phyloP scores from a whole-genome alignment of 2,888 invertebrate species.

The Mimas tiliae region DNA sequence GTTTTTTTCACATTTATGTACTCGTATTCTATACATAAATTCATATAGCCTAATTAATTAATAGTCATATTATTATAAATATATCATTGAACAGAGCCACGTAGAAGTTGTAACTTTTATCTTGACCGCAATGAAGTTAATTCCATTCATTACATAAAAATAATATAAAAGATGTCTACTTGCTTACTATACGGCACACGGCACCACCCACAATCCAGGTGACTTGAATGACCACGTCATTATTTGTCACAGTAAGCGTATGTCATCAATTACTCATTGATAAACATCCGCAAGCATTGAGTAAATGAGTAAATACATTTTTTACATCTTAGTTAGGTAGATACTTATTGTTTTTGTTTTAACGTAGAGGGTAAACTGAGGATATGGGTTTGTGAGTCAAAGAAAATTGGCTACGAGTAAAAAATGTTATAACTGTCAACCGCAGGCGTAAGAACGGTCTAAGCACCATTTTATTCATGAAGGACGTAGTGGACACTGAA shows the following conservation, averaged over 20 bases:
- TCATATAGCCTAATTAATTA: no score
- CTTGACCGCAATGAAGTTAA: no score
- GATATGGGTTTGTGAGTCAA: background rate
- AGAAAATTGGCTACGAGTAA: no score
- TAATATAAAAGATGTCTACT: background rate
- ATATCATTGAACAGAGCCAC: no score
- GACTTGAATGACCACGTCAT: constrained; percentile 1
- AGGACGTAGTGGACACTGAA: no score
- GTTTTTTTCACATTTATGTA: no score
- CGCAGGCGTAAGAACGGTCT: no score
- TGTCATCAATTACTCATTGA: constrained; percentile 19
- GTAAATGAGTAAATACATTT: background rate
- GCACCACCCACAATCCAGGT: background rate
- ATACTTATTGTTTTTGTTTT: background rate
- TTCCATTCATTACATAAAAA: background rate
- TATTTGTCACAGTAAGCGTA: constrained; percentile 1
- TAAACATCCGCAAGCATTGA: constrained; percentile 10
- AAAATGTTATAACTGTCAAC: no score
- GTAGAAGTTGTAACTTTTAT: no score
- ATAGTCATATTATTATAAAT: no score
- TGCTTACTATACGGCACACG: background rate
- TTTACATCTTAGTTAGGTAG: background rate
- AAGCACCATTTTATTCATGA: no score
- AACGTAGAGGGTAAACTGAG: background rate
- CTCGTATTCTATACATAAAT: no score